Evolutionary conservation across 1,140 invertebrate genomes (phyloP), one percentile per base, ranked within the genome.

Genomic region (Leptoteleia sp.): DNA sequence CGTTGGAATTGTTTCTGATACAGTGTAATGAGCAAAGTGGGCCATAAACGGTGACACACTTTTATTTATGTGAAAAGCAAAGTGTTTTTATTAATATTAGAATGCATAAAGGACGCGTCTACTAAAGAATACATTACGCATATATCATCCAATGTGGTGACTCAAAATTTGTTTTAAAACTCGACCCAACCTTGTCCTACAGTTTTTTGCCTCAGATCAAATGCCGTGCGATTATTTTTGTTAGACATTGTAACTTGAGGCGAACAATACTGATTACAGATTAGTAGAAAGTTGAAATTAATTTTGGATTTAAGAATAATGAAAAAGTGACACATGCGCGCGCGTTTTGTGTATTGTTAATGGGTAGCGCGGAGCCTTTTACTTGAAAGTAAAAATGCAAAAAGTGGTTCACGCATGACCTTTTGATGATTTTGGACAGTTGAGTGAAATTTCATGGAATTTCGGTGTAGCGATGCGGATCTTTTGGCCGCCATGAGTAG

Each of bases 331-430:
- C 8, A 17, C 22, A 4, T 9, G 38, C 6, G 12, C 11, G 11
- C 8, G 1, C 16, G 16, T 52, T 65, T 50, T 27, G 40, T 45
- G 35, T 11, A 3, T 2, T 19, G 4, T 29, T 2, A 29, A 54
- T 38, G 27, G n/a, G 15, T 8, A 31, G 9, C 11, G 6, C 12
- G 22, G 0, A 52, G 19, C 17, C 27, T 62, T 64, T 64, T 37
- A 59, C 35, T 65, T 11, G 54, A 72, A 55, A 67, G 59, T 70
- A 38, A 11, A 67, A 62, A 48, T 72, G 47, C 25, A 64, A 65
- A 61, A 64, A 68, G 31, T 43, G 42, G 42, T 61, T 71, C 67
- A 67, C 45, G 54, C 67, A 45, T 52, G 64, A 73, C 29, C 29
- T 70, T 73, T 70, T 50, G 22, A 31, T 31, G 37, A 57, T 68